phyloP scores from a whole-genome alignment of 2,797 vertebrate genomes.

The Cheracebus regulus region DNA sequence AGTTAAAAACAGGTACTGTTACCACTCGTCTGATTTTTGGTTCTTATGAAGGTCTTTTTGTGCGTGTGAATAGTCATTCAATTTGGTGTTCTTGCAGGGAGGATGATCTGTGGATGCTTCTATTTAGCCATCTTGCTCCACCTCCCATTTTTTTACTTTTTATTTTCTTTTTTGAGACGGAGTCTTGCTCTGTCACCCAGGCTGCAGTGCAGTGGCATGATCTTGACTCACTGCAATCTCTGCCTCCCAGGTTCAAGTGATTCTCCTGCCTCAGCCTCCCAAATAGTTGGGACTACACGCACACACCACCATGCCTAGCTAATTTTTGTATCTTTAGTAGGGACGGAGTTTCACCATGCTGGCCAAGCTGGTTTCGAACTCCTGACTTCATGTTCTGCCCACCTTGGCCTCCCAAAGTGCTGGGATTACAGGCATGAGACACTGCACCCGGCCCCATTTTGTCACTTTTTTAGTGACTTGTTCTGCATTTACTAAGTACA shows the following conservation, averaged over 20 bases:
- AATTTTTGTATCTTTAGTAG: not conserved
- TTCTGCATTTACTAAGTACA: not conserved
- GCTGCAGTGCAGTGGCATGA: not conserved
- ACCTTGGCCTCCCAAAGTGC: not conserved
- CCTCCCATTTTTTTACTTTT: not conserved
- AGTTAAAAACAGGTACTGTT: not conserved
- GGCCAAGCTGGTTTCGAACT: not conserved
- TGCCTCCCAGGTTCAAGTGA: not conserved
- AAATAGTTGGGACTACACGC: not conserved
- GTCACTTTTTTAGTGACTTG: not conserved
- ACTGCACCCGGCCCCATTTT: not conserved
- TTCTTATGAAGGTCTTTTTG: not conserved
- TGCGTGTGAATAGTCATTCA: not conserved
- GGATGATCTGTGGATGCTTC: not conserved
- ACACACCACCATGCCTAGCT: fast-evolving
- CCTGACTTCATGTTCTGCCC: not conserved
- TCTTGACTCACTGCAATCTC: not conserved
- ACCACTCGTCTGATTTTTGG: not conserved
- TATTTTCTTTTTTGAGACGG: too few relatives aligned
- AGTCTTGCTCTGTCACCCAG: not conserved
- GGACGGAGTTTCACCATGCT: not conserved
- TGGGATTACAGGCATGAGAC: not conserved
- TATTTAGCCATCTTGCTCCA: not conserved
- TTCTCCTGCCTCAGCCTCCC: not conserved
- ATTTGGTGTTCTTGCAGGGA: not conserved